Evolutionary conservation across 2,113 vertebrate species (phyloP).

Genomic region (Phaetusa simplex): DNA sequence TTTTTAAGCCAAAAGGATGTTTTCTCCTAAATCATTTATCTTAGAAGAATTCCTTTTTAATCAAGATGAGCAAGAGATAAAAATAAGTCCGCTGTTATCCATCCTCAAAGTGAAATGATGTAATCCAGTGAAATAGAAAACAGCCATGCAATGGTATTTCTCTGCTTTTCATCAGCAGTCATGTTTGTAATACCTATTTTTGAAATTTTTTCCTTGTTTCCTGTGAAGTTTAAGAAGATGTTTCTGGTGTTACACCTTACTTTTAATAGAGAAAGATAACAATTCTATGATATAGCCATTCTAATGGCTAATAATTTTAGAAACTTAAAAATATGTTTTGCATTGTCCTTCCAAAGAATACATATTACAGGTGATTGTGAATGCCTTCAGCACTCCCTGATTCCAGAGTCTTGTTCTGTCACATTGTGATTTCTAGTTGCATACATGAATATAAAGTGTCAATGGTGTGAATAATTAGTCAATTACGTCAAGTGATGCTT

Average conservation of each 20-base stretch:
- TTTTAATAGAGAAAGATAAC: background rate
- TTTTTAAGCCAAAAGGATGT: background rate
- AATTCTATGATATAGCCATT: no score
- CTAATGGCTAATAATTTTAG: background rate
- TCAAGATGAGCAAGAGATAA: background rate
- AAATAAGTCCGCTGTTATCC: background rate
- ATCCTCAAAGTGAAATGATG: background rate
- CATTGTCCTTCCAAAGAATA: background rate
- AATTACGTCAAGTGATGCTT: background rate
- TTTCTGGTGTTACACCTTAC: background rate
- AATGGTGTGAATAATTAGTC: background rate
- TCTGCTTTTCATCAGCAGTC: slow-evolving; percentile 6
- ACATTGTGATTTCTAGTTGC: background rate
- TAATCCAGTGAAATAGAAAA: slow-evolving; percentile 5
- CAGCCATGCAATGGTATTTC: background rate
- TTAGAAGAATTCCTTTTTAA: background rate
- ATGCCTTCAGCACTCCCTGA: background rate
- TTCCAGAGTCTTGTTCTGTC: background rate
- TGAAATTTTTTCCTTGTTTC: background rate
- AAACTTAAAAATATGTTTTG: background rate
- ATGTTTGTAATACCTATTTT: background rate
- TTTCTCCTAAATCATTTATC: background rate
- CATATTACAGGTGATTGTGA: background rate
- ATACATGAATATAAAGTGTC: background rate
- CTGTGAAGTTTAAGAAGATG: background rate